phyloP scores from a whole-genome alignment of 2,888 invertebrate genomes.

The Andrena bicolor region DNA sequence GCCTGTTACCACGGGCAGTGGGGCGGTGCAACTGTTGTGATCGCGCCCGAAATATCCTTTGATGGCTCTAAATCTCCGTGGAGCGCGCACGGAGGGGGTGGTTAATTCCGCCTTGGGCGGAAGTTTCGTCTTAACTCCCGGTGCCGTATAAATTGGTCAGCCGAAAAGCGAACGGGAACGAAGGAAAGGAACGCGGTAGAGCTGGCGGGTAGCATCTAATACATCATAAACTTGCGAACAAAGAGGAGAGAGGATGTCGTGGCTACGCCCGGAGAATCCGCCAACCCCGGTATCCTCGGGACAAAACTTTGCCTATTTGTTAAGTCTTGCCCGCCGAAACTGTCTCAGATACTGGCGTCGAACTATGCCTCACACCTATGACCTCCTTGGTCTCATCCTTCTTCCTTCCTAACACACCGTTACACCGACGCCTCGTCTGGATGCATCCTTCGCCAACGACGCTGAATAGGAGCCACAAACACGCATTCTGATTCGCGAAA shows the following conservation, averaged over 20 bases:
- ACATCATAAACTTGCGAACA: conserved; percentile 85
- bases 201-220: conserved; percentile 80
- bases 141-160: conserved; percentile 68
- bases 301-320: conserved; percentile 85
- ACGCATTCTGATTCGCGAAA: conserved; percentile 43
- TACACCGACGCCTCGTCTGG: conserved; percentile 30
- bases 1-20: not conserved
- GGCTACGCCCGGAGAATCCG: conserved; percentile 80
- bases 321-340: conserved; percentile 83
- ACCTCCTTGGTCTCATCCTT: conserved; percentile 66
- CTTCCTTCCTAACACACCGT: conserved; percentile 46
- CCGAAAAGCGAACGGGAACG: conserved; percentile 41
- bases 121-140: conserved; percentile 58
- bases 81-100: not conserved
- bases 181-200: conserved; percentile 61
- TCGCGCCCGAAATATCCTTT: not conserved
- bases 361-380: conserved; percentile 74
- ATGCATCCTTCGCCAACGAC: conserved; percentile 62
- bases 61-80: conserved; percentile 4
- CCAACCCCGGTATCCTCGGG: conserved; percentile 72
- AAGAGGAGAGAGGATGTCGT: conserved; percentile 84
- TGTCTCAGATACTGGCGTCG: conserved; percentile 81
- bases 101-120: conserved; percentile 46
- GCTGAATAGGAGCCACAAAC: conserved; percentile 46
- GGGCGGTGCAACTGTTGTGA: not conserved